phyloP scores from a whole-genome alignment of 2,888 invertebrate species.

The Oscheius sp. region DNA sequence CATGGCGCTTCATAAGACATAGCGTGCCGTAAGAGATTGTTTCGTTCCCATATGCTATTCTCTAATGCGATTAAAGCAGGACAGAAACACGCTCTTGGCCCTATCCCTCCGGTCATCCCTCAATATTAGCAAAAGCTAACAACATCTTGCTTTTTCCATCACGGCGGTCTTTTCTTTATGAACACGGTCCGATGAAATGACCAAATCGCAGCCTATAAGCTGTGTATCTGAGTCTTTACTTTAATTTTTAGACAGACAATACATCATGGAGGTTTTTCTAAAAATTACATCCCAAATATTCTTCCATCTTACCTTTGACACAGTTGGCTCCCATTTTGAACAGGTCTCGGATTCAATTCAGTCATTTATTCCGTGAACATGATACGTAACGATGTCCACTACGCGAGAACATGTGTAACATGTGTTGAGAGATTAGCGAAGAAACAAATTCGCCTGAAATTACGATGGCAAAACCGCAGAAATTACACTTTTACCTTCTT shows the following conservation, averaged over 20 bases:
- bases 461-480: constrained; percentile 27
- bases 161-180: too few relatives aligned
- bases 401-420: constrained; percentile 34
- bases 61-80: constrained; percentile 25
- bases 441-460: constrained; percentile 28
- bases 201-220: too few relatives aligned
- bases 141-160: too few relatives aligned
- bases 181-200: too few relatives aligned
- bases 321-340: background rate
- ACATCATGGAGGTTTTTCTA: too few relatives aligned
- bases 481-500: constrained; percentile 2
- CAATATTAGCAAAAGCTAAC: too few relatives aligned
- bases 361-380: constrained; percentile 1
- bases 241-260: too few relatives aligned
- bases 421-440: constrained; percentile 20
- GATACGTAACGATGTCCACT: constrained; percentile 31
- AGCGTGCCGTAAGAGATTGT: constrained; percentile 31
- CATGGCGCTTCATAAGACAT: constrained; percentile 23
- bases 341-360: too few relatives aligned
- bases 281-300: too few relatives aligned
- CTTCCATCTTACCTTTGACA: too few relatives aligned
- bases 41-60: constrained; percentile 34
- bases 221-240: too few relatives aligned
- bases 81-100: background rate
- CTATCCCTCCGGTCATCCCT: too few relatives aligned